Conservation (phyloP, 2,113 vertebrate species). For the Ochotona curzoniae region DNA sequence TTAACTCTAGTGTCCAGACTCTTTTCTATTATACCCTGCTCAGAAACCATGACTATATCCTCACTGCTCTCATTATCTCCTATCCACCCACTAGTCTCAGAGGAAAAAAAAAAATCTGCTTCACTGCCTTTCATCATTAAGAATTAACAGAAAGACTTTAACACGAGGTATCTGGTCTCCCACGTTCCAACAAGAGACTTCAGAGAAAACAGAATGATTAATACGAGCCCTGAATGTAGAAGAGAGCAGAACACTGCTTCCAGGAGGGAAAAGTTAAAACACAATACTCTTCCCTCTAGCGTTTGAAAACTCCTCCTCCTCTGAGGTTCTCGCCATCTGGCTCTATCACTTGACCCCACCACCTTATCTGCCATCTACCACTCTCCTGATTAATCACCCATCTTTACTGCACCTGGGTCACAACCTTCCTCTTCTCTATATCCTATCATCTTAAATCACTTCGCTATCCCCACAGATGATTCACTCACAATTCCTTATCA, state of each 20-base stretch:
- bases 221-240: slow-evolving; percentile 56
- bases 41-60: neutral
- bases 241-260: slow-evolving; percentile 27
- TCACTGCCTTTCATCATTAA: slow-evolving; percentile 10
- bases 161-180: neutral
- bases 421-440: neutral
- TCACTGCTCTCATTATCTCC: slow-evolving; percentile 28
- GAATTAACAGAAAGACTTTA: slow-evolving; percentile 42
- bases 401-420: slow-evolving; percentile 63
- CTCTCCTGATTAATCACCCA: slow-evolving; percentile 15
- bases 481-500: neutral
- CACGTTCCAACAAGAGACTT: slow-evolving; percentile 50
- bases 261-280: slow-evolving; percentile 53
- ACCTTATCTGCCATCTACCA: slow-evolving; percentile 59
- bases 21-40: neutral
- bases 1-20: slow-evolving; percentile 6
- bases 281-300: neutral
- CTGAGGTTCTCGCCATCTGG: slow-evolving; percentile 62
- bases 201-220: slow-evolving; percentile 41
- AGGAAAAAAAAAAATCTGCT: neutral
- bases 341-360: neutral
- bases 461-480: slow-evolving; percentile 28
- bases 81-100: neutral
- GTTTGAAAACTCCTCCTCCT: slow-evolving; percentile 57
- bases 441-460: slow-evolving; percentile 56